Base-by-base conservation (phyloP, 2,888 invertebrate genomes). In the Drosophila quinaria region DNA sequence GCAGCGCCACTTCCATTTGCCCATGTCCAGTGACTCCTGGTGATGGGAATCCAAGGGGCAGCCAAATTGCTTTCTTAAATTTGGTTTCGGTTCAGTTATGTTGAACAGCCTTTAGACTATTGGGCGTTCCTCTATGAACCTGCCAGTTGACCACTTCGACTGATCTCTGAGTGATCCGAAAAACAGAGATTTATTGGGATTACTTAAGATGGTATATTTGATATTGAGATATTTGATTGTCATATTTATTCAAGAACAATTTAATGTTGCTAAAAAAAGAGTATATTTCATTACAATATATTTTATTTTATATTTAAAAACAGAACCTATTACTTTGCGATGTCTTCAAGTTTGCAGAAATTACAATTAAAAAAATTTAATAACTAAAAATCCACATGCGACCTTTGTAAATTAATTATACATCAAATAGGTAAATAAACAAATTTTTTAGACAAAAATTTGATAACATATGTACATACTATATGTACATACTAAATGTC, bases 51-150 rank as follows among this genome's bases (percentile, higher is more conserved):
- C 50, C 60, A 29, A 51, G 41, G 49, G 29, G 44, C 33, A 41
- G 47, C 66, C 49, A 82, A 80, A 81, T 82, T 80, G 73, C 80
- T 80, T 81, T 72, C 70, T 68, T 71, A 80, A 69, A 55, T 60
- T 74, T 22, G 39, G 52, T 29, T 42, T 78, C 44, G 52, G 4
- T 42, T 60, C 33, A 31, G 42, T 11, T 70, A 37, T 56, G 47
- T 39, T 75, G 33, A 49, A 13, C 42, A 25, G 46, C 2, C 64
- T 31, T 31, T 39, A 17, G 10, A 17, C 15, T 19, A n/a, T 41
- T 37, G 29, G 17, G 47, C 42, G 37, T 25, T 42, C 37, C 13
- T 47, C 47, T 58, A 47, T 37, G 37, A 37, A 39, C 17, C 44
- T 44, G 33, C 19, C 4, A 15, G 11, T n/a, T 51, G 13, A 19